Base-by-base conservation (phyloP, 1,140 invertebrate genomes). In the Drosophila pseudoobscura region DNA sequence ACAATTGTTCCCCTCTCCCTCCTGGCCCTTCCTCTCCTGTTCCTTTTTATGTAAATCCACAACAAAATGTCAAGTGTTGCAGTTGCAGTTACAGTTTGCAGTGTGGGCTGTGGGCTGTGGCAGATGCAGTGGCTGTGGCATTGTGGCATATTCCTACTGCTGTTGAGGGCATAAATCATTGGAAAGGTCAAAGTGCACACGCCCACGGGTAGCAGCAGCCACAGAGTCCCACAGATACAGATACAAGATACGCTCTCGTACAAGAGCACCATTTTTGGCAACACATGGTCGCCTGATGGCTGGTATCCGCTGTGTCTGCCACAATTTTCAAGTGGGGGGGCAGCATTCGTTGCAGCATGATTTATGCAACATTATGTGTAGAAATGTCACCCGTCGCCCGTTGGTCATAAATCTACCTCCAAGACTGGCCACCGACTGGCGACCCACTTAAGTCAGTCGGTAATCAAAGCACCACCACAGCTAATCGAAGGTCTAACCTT, bases 151-250 rank as follows among this genome's bases (percentile, higher is more conserved):
- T 15, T 43, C 35, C 11, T 50, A 15, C 46, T 61, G 59, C 35
- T 68, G 44, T 15, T 49, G 35, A 57, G 15, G 26, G 55, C 78
- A 82, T 82, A 82, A 82, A 82, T 82, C 79, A 82, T 69, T 51
- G 50, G 54, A 82, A 78, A 82, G 79, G 79, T 82, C 79, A 82
- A 59, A 82, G 79, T 50, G 79, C 74, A 69, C 59, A 77, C 76
- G 76, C 77, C 77, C 50, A 80, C 63, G 39, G 35, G 75, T 55
- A 64, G 49, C 58, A 45, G 9, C 73, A 66, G 47, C 45, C 43
- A 44, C 73, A 61, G 22, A 35, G 13, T n/a, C 4, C 43, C 47
- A 39, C 1, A 35, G 31, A 8, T 35, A 35, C 31, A 35, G 26
- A 29, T 29, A 6, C 63, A 58, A 35, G 17, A 29, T 6, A 44